phyloP scores from a whole-genome alignment of 1,140 invertebrate genomes.

The Drosophila yakuba region DNA sequence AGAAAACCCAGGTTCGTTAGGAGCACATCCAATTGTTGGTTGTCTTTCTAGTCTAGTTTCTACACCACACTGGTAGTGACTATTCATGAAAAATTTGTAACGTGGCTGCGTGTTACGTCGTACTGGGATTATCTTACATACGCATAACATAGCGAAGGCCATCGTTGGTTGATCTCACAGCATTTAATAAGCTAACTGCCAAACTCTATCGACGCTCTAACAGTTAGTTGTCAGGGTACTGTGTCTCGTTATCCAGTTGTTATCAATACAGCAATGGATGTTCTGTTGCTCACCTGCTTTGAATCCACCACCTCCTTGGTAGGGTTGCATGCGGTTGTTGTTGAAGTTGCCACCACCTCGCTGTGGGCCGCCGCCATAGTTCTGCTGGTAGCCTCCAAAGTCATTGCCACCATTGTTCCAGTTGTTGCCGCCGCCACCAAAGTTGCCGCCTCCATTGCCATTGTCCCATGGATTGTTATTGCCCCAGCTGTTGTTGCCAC shows the following conservation, averaged over 20 bases:
- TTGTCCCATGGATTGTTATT: conserved; percentile 86
- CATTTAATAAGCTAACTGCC: conserved; percentile 74
- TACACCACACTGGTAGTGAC: conserved; percentile 10
- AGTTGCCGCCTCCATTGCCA: conserved; percentile 67
- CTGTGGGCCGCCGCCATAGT: conserved; percentile 89
- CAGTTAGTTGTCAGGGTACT: conserved; percentile 49
- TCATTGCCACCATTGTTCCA: conserved; percentile 85
- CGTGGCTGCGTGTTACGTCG: conserved; percentile 35
- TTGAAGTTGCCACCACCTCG: conserved; percentile 87
- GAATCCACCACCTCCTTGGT: conserved; percentile 80
- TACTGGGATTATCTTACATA: conserved; percentile 23
- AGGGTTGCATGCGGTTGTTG: conserved; percentile 86
- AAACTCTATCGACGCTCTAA: conserved; percentile 46
- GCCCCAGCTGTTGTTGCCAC: conserved; percentile 80
- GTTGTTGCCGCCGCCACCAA: conserved; percentile 60
- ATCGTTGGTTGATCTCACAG: conserved; percentile 85
- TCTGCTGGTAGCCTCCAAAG: conserved; percentile 91
- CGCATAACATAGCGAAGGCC: conserved; percentile 36
- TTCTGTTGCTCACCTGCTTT: conserved; percentile 67
- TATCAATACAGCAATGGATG: not conserved
- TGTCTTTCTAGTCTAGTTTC: conserved; percentile 17
- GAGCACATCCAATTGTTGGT: conserved; percentile 44
- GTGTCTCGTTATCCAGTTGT: conserved; percentile 13
- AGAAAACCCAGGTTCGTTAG: conserved; percentile 45
- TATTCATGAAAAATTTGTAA: conserved; percentile 21